Conservation (phyloP, 2,797 vertebrate genomes). For the Sphenodon punctatus region DNA sequence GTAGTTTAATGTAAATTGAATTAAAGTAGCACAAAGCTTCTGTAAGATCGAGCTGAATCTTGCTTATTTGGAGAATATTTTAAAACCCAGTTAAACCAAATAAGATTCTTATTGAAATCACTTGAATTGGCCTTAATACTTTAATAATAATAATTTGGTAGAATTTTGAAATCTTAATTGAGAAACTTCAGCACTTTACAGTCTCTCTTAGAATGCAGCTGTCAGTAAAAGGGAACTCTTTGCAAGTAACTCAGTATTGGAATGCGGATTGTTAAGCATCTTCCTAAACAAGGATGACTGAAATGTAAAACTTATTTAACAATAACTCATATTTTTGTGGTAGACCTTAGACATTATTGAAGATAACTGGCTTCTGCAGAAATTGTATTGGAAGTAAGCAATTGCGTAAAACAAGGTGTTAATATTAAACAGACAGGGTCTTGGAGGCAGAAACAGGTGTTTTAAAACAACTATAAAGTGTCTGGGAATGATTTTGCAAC, state of each 20-base stretch:
- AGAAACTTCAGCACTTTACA: constrained; percentile 67
- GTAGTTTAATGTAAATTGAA: constrained; percentile 27
- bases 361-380: neutral
- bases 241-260: constrained; percentile 18
- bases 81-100: constrained; percentile 40
- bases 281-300: constrained; percentile 26
- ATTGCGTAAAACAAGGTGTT: constrained; percentile 39
- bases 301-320: constrained; percentile 33
- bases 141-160: constrained; percentile 57
- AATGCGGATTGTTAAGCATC: constrained; percentile 18
- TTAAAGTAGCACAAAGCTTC: constrained; percentile 25
- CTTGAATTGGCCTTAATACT: constrained; percentile 50
- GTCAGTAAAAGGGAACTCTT: constrained; percentile 51
- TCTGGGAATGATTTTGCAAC: neutral
- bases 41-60: constrained; percentile 29
- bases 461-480: neutral
- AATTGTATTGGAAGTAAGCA: constrained; percentile 21
- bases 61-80: constrained; percentile 46
- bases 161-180: constrained; percentile 53
- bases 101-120: constrained; percentile 59
- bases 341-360: too few relatives aligned
- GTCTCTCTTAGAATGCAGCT: constrained; percentile 63
- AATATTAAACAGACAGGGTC: constrained; percentile 28
- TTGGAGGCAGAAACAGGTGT: neutral
- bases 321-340: neutral